Evolutionary conservation across 1,140 invertebrate genomes (phyloP).

Genomic region (Zeugodacus cucurbitae): DNA sequence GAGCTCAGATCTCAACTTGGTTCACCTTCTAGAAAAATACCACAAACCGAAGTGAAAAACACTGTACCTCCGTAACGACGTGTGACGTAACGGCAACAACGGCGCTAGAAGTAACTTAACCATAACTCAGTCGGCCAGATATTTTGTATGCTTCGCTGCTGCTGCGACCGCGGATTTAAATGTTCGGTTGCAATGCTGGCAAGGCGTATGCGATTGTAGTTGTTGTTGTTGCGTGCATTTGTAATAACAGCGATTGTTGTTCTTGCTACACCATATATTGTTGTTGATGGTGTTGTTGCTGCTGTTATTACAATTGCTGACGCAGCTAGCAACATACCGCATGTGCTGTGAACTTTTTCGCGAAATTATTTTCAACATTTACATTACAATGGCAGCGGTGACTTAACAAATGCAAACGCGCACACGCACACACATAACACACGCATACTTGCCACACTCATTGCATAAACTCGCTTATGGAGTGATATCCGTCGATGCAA

Average conservation of each 20-base stretch:
- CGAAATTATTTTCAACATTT: slow-evolving; percentile 22
- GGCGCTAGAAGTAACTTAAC: background rate
- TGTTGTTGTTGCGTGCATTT: background rate
- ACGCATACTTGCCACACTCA: background rate
- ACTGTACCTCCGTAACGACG: background rate
- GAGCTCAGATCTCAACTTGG: too few species aligned
- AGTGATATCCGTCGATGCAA: background rate
- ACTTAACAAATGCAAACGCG: background rate
- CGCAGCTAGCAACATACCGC: background rate
- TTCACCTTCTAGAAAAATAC: too few species aligned
- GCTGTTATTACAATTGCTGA: background rate
- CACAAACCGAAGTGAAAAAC: background rate
- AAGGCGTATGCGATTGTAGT: background rate
- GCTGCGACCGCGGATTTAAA: background rate
- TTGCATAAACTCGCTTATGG: background rate
- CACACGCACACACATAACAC: background rate
- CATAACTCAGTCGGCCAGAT: background rate
- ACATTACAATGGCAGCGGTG: slow-evolving; percentile 25
- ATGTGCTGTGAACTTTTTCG: slow-evolving; percentile 9
- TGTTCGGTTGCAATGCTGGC: background rate
- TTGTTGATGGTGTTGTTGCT: background rate
- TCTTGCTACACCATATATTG: background rate
- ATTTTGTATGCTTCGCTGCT: background rate
- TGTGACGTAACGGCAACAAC: background rate
- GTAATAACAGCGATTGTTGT: background rate